These are phyloP conservation scores for Halictus ligatus DNA, from an alignment of 2,888 invertebrate genomes.

Conservation along the genomic window DNA sequence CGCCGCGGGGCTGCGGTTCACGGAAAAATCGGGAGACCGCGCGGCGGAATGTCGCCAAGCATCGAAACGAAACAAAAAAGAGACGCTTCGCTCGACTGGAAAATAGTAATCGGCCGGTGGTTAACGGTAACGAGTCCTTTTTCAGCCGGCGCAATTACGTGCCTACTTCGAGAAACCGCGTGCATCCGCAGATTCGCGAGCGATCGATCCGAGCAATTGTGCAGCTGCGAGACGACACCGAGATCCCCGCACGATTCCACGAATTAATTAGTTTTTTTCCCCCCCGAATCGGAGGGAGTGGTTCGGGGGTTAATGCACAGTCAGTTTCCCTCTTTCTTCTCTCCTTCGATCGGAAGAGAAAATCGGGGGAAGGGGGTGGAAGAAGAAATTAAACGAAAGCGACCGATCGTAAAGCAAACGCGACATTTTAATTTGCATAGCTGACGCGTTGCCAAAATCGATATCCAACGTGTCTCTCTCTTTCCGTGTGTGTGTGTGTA, in stretches of 20 bases:
- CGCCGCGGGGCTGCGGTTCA: background rate
- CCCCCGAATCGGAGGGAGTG: background rate
- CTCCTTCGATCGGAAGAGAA: background rate
- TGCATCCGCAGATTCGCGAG: conserved; percentile 31
- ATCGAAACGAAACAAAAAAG: conserved; percentile 46
- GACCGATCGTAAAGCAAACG: conserved; percentile 38
- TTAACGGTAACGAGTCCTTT: conserved; percentile 64
- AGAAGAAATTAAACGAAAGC: conserved; percentile 20
- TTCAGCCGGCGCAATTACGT: conserved; percentile 54
- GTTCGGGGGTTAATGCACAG: background rate
- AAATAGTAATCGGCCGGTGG: conserved; percentile 55
- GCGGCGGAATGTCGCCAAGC: conserved; percentile 34
- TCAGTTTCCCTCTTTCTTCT: background rate
- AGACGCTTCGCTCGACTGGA: conserved; percentile 29
- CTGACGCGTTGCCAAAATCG: conserved; percentile 54
- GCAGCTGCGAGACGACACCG: conserved; percentile 22
- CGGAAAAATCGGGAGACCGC: conserved; percentile 21
- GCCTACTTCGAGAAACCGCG: conserved; percentile 26
- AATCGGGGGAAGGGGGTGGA: no score
- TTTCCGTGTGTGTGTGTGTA: background rate
- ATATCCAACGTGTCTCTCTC: background rate
- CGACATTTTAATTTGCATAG: conserved; percentile 55
- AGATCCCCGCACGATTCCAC: background rate
- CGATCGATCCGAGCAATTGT: conserved; percentile 47
- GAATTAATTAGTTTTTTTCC: background rate